Evolutionary conservation across 2,888 invertebrate genomes (phyloP).

Genomic region (Cryptophagus acutangulus): DNA sequence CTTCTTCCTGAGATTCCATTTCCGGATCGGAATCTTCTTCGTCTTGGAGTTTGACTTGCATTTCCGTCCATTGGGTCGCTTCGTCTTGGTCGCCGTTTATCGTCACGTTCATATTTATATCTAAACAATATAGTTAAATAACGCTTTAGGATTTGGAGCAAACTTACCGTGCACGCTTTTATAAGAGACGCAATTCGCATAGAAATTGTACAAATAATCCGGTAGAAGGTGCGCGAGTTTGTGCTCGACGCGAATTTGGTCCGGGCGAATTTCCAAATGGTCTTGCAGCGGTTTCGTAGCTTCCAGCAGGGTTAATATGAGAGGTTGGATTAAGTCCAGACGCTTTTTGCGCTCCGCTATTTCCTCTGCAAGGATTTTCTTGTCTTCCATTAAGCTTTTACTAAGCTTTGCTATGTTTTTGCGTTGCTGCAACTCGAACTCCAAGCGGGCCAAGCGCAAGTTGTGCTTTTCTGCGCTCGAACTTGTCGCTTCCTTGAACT

Average conservation of each 20-base stretch:
- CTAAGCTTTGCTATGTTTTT: constrained; percentile 75
- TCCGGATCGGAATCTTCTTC: constrained; percentile 42
- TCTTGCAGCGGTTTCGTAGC: constrained; percentile 87
- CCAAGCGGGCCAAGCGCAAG: constrained; percentile 76
- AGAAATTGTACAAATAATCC: constrained; percentile 78
- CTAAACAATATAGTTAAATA: constrained; percentile 32
- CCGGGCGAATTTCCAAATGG: constrained; percentile 74
- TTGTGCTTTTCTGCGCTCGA: constrained; percentile 64
- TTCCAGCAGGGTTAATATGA: constrained; percentile 64
- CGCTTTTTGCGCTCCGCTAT: constrained; percentile 48
- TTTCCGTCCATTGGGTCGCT: constrained; percentile 54
- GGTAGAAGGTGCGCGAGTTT: constrained; percentile 72
- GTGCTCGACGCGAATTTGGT: constrained; percentile 73
- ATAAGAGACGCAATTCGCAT: constrained; percentile 78
- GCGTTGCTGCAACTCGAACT: constrained; percentile 87
- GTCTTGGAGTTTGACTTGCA: constrained; percentile 56
- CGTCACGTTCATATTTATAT: constrained; percentile 48
- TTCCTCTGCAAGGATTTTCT: constrained; percentile 66
- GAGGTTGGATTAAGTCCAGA: constrained; percentile 77
- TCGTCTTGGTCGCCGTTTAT: constrained; percentile 68
- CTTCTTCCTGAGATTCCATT: constrained; percentile 42
- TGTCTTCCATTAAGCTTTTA: constrained; percentile 68
- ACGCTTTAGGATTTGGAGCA: too few species aligned
- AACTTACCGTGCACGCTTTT: constrained; percentile 65
- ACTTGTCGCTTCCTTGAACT: constrained; percentile 32